phyloP scores from a whole-genome alignment of 2,888 invertebrate genomes.

The Labia minor region DNA sequence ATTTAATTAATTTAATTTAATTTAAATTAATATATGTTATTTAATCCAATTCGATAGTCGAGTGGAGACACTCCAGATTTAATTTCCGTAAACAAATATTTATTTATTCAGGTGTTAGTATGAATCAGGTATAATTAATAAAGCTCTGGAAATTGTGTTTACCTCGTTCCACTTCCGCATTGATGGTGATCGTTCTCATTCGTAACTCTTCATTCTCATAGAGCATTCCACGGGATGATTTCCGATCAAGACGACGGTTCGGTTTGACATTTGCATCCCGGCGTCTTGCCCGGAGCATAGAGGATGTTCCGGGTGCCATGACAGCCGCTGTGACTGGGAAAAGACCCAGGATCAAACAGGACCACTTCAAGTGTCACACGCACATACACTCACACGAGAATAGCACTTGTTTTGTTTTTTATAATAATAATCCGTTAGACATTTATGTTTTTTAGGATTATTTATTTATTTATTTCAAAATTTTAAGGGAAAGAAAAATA shows the following conservation, averaged over 20 bases:
- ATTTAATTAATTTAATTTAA: no score
- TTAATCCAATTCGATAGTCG: no score
- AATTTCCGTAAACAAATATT: no score
- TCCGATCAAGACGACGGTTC: conserved; percentile 79
- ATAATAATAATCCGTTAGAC: not conserved
- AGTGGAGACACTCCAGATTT: no score
- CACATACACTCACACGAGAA: conserved; percentile 4
- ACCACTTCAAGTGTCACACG: conserved; percentile 26
- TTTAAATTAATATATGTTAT: no score
- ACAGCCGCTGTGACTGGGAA: conserved; percentile 30
- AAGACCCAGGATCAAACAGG: not conserved
- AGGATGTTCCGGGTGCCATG: conserved; percentile 52
- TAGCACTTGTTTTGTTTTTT: not conserved
- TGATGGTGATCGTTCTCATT: conserved; percentile 79
- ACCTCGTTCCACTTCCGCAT: conserved; percentile 87
- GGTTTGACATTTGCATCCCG: conserved; percentile 82
- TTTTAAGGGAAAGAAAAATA: no score
- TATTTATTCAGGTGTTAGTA: no score
- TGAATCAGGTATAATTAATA: no score
- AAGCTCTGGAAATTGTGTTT: no score
- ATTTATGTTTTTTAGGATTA: not conserved
- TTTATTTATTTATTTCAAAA: no score
- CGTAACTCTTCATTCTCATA: conserved; percentile 88
- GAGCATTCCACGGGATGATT: conserved; percentile 84
- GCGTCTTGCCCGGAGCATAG: conserved; percentile 76